Evolutionary conservation across 2,888 invertebrate species (phyloP).

Genomic region (Rhaphigaster nebulosa): DNA sequence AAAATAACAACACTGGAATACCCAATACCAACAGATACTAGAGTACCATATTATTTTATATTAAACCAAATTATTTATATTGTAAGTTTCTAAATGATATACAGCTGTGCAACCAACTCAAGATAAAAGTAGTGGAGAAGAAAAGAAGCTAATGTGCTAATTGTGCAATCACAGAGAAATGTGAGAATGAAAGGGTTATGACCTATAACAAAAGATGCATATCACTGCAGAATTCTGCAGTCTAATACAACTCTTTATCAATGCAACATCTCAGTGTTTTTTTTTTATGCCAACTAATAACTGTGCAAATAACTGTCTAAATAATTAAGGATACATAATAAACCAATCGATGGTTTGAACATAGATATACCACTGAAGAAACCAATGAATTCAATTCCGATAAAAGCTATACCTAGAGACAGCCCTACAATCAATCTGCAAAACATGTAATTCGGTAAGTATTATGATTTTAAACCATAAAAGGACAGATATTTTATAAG

Average conservation of each 20-base stretch:
- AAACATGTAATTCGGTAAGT: neutral
- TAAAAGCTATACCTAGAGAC: constrained; percentile 74
- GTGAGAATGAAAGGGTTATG: constrained; percentile 37
- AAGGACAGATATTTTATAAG: neutral
- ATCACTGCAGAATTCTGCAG: constrained; percentile 36
- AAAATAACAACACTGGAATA: too few relatives aligned
- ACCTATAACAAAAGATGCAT: constrained; percentile 48
- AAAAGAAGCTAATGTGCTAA: constrained; percentile 33
- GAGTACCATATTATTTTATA: neutral
- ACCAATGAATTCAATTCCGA: constrained; percentile 76
- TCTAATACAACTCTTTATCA: neutral
- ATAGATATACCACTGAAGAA: constrained; percentile 81
- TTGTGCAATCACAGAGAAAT: constrained; percentile 46
- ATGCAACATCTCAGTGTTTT: constrained; percentile 52
- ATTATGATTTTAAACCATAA: neutral
- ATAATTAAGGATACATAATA: constrained; percentile 80
- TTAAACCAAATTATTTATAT: neutral
- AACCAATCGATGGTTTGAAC: constrained; percentile 77
- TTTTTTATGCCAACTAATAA: neutral
- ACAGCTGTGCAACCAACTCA: neutral
- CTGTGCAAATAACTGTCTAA: neutral
- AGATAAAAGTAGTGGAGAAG: neutral
- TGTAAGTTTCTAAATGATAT: neutral
- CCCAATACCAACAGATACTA: too few relatives aligned
- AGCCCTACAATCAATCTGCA: constrained; percentile 76